Base-by-base conservation (phyloP, 2,888 invertebrate genomes). In the Cephus rjabovi region DNA sequence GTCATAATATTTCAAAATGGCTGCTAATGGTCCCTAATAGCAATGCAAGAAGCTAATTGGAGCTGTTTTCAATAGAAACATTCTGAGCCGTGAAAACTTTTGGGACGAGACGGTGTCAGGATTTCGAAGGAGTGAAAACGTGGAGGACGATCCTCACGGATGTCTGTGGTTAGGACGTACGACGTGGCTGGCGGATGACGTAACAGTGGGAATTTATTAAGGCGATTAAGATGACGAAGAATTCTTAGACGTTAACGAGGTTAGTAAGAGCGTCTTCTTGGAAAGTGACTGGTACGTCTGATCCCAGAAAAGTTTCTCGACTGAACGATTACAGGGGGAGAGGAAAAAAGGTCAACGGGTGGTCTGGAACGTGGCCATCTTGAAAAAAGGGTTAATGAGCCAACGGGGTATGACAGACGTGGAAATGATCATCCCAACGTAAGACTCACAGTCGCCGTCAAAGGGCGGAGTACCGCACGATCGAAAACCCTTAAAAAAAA, bases 331-430 rank as follows among this genome's bases (percentile, higher is more conserved):
- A 73, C 40, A 11, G 23, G 37, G 31, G 40, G 69, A 37, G 76
- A 12, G 40, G 35, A 74, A 76, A 34, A 73, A 73, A 23, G 68
- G 34, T 40, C n/a, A 73, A 23, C 56, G 56, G 56, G 56, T 56
- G 56, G 56, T 35, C 69, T 75, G 69, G 77, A 77, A 77, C 73
- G 80, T 35, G 40, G 56, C 31, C 70, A 71, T 83, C 81, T 76
- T 81, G 83, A 83, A 87, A 87, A 86, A 87, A 82, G 81, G 86
- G 86, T 87, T 87, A 87, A 87, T 85, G 85, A 87, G 86, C 9
- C 56, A 56, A 3, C 23, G 86, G 85, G 84, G 86, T 84, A 83
- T 79, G 77, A 75, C 76, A 23, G 56, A 56, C 56, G 23, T 9
- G 56, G 6, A 56, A 56, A 56, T 56, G 23, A 56, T 56, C 23